Evolutionary conservation across 2,888 invertebrate species (phyloP).

Genomic region (Nebria salina): DNA sequence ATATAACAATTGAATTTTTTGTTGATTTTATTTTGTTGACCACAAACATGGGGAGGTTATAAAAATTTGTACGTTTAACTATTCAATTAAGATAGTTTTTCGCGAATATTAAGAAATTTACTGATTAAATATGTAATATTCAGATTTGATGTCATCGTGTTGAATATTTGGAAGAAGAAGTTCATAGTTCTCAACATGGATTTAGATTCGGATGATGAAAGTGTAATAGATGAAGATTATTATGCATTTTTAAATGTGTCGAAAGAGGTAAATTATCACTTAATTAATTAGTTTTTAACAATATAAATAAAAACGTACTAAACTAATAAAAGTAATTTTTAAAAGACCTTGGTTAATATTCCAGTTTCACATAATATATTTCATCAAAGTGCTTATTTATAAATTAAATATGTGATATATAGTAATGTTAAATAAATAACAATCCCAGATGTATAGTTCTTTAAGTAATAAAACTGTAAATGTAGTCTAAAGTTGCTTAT

Average conservation of each 20-base stretch:
- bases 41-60: constrained; percentile 7
- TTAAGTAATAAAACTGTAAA: constrained; percentile 49
- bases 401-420: constrained; percentile 1
- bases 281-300: constrained; percentile 2
- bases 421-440: background rate
- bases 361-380: background rate
- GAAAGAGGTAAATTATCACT: constrained; percentile 74
- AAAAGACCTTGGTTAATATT: constrained; percentile 29
- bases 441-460: background rate
- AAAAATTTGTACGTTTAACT: constrained; percentile 9
- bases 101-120: background rate
- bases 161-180: constrained; percentile 23
- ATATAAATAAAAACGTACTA: constrained; percentile 25
- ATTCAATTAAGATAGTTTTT: constrained; percentile 3
- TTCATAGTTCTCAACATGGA: constrained; percentile 64
- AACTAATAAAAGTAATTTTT: background rate
- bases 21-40: constrained; percentile 10
- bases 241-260: constrained; percentile 89
- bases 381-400: constrained; percentile 1
- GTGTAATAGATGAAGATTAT: constrained; percentile 81
- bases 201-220: constrained; percentile 74
- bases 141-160: constrained; percentile 4
- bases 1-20: constrained; percentile 42
- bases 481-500: constrained; percentile 48
- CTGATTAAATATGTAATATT: background rate